A percentile compares a stretch with the other conserved stretches of the same genome.
Conservation (phyloP, 2,797 vertebrate species). For the Rallus crepitans region DNA sequence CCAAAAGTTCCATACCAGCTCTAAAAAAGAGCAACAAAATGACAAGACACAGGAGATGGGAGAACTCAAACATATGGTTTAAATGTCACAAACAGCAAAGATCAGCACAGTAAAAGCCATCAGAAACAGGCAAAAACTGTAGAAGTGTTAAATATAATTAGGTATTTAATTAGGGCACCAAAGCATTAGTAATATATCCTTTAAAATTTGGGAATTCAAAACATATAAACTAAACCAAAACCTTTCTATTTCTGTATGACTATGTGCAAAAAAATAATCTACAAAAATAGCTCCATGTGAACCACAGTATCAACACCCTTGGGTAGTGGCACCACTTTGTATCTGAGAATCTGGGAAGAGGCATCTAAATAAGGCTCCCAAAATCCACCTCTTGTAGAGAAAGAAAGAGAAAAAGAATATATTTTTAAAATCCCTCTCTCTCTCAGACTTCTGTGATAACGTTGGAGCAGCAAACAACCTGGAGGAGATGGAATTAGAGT, state of each 20-base stretch:
- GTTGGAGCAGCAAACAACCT: background rate
- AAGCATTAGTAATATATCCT: background rate
- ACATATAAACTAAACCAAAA: background rate
- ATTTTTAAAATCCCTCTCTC: background rate
- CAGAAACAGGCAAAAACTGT: background rate
- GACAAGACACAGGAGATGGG: background rate
- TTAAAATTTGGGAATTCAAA: background rate
- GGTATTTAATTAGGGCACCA: background rate
- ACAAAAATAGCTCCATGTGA: background rate
- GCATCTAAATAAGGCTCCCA: background rate
- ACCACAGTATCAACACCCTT: background rate
- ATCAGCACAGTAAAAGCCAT: background rate
- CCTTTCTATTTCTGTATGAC: constrained; percentile 29
- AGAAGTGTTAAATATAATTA: constrained; percentile 26
- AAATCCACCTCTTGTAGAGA: background rate
- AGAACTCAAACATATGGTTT: constrained; percentile 34
- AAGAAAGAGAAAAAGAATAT: background rate
- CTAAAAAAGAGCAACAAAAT: constrained; percentile 5
- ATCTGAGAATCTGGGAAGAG: background rate
- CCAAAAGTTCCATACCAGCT: background rate
- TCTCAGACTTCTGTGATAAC: background rate
- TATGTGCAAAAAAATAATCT: background rate
- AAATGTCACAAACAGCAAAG: constrained; percentile 9
- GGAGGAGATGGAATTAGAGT: background rate
- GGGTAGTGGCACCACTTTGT: background rate